Evolutionary conservation across 2,797 vertebrate species (phyloP).

Genomic region (Rhabdomys pumilio): DNA sequence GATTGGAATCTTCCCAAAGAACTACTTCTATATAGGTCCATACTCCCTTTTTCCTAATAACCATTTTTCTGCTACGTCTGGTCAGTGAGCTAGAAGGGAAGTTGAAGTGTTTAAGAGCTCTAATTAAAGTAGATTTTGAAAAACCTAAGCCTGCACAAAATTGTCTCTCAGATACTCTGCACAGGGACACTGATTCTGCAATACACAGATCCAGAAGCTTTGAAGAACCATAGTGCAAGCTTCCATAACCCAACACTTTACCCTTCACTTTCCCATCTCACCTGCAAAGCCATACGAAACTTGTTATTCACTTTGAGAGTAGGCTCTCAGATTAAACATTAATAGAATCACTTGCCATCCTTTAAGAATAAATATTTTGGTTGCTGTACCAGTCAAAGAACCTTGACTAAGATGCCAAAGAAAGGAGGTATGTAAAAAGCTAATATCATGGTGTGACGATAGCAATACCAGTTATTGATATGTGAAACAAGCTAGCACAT

Average conservation of each 20-base stretch:
- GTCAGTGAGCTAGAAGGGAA: not conserved
- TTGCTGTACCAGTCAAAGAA: not conserved
- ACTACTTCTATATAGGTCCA: not conserved
- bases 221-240: not conserved
- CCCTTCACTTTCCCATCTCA: not conserved
- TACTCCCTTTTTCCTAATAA: not conserved
- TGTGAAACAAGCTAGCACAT: not conserved
- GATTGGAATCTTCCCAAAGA: not conserved
- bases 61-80: not conserved
- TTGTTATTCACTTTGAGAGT: not conserved
- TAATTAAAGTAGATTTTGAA: not conserved
- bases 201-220: not conserved
- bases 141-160: not conserved
- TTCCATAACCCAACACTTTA: not conserved
- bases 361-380: constrained; percentile 7
- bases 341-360: not conserved
- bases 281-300: not conserved
- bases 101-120: not conserved
- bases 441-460: not conserved
- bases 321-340: not conserved
- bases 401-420: not conserved
- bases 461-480: not conserved
- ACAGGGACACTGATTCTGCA: not conserved
- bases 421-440: not conserved
- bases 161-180: not conserved